Base-by-base conservation (phyloP, 2,113 vertebrate species). In the Chitala chitala region DNA sequence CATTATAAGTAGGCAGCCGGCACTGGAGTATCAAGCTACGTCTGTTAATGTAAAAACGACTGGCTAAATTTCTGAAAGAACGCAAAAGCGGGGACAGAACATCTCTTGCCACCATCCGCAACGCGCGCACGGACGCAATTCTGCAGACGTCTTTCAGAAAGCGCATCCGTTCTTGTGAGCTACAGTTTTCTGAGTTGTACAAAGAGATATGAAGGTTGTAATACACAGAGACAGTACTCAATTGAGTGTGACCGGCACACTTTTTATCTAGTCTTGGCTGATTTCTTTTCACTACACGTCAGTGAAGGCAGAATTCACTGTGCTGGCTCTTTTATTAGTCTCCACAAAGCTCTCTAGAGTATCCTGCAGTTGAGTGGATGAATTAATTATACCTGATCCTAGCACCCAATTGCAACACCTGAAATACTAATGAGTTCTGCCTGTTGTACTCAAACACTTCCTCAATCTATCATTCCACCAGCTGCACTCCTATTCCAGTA, bases 381-480 rank as follows among this genome's bases (percentile, higher is more conserved):
- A 84, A 85, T 83, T 79, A 78, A 86, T 84, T 82, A 84, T 74
- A 78, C 75, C 76, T 73, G 77, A 66, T 83, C 72, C 50, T 69
- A 69, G 65, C 75, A 74, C 81, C 75, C 78, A 81, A 74, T 81
- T 77, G 65, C 71, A 83, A 79, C 56, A 76, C 66, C 66, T 77
- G 64, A 77, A 81, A 82, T 80, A 77, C 82, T 83, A 84, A 87
- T 86, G 74, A 85, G 81, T 26, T 68, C 29, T 12, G 50, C 69
- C 69, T 82, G 78, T 79, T 81, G 79, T 77, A 73, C 77, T 74
- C 79, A 74, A 71, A 78, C 69, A 56, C 69, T 80, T 61, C 77
- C 78, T 70, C 69, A 76, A 81, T 88, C 74, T 72, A 81, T 84
- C 81, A 83, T 77, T 70, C 26, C 40, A 42, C 72, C 73, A 78